Base-by-base conservation (phyloP, 2,113 vertebrate species). In the Thamnophis sirtalis region DNA sequence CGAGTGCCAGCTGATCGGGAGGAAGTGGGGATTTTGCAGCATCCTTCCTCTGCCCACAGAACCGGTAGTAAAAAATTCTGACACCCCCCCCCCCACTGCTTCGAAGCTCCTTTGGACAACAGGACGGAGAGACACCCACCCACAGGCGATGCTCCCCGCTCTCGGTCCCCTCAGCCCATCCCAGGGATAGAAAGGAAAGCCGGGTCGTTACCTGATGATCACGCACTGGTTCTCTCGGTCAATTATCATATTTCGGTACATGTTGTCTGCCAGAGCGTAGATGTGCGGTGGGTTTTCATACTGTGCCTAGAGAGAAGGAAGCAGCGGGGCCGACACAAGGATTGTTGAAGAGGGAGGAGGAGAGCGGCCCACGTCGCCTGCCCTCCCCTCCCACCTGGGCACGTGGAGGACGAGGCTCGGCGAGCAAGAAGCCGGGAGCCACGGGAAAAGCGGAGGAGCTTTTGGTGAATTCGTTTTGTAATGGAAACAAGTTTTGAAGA, bases 221-320 rank as follows among this genome's bases (percentile, higher is more conserved):
- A 99, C 99, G 93, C 99, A 99, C 56, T 99, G 99, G 96, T 99
- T 99, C 97, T 99, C 99, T 91, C 98, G 96, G 96, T 99, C 99
- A 80, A 99, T 99, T 96, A 99, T 99, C 99, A 99, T 99, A 96
- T 99, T 99, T 95, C 99, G 98, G 98, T 99, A 99, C 99, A 99
- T 99, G 95, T 98, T 98, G 96, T 99, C 99, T 21, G 99, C 98
- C 92, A 99, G 98, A 86, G 99, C 99, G 50, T 99, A 99, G 97
- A 99, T 99, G 94, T 99, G 99, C 51, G 99, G 99, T 84, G 99
- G 99, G 92, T 99, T 99, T 97, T 99, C 99, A 97, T 99, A 99
- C 86, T 99, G 99, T 53, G 99, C 99, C 99, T 99, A 95, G 92
- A 94, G 55, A n/a, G 26, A 7, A 73, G 93, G 93, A 96, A 87